Percentiles rank a stretch among this genome's conserved stretches.
Conservation (phyloP, 1,140 invertebrate species). For the Dinoponera quadriceps region DNA sequence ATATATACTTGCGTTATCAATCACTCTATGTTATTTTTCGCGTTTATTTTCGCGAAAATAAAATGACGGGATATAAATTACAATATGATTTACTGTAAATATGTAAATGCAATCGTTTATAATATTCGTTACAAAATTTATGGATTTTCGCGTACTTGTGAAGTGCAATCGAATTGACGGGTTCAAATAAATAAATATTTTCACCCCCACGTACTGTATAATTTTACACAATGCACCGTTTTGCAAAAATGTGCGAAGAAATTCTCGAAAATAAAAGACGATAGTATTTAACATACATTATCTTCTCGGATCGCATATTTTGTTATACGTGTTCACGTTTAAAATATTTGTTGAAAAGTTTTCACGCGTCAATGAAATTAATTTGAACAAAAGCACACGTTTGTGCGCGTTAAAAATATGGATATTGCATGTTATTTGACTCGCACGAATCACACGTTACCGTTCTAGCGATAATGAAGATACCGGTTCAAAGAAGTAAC, state of each 20-base stretch:
- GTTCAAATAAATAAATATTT: slow-evolving; percentile 23
- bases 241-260: background rate
- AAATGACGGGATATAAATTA: background rate
- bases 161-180: background rate
- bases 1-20: background rate
- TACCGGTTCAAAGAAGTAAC: background rate
- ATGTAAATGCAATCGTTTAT: background rate
- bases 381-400: background rate
- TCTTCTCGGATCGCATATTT: background rate
- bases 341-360: background rate
- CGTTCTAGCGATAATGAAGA: background rate
- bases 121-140: slow-evolving; percentile 8
- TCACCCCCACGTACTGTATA: background rate
- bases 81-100: background rate
- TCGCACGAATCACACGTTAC: background rate
- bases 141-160: background rate
- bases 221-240: background rate
- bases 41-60: background rate
- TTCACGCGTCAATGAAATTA: background rate
- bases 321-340: background rate
- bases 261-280: background rate
- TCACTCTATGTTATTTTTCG: background rate
- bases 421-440: background rate
- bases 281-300: background rate
- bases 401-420: background rate